Evolutionary conservation across 2,888 invertebrate genomes (phyloP), one percentile per base, ranked within the genome.

Genomic region (Chironomus tentans): DNA sequence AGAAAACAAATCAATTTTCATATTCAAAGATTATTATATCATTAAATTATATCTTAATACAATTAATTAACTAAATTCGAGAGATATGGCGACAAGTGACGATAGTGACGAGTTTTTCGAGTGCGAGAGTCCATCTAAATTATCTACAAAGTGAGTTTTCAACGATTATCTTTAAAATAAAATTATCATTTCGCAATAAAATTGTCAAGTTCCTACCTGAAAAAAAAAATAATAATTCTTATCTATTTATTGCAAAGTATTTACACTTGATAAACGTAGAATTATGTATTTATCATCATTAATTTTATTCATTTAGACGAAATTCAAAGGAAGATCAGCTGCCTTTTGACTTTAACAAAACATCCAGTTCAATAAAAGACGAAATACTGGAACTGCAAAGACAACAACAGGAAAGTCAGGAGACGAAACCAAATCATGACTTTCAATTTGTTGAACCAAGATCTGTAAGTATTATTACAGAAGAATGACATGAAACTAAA

Each of bases 361-460:
- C 82, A 83, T 24, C 82, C 81, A 46, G 83, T 83, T 76, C 82
- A 82, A 46, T 56, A 24, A 74, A 74, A 65, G 72, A 50, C 21
- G 74, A 74, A 46, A 65, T 74, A 13, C 68, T 74, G 24, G 74
- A 74, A 22, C 65, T 74, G 15, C 74, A 13, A 82, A 82, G 77
- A 81, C 82, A 38, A 82, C 83, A 74, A 78, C 82, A 13, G 79
- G 81, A 56, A 79, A 81, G 78, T 79, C 80, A 65, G 78, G 80
- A 76, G 72, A 76, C 22, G 47, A 50, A 56, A 71, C 77, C 38
- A 38, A 38, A 15, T 78, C 79, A 47, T 81, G 80, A 80, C 24
- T 81, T 81, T 78, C 79, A 81, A 13, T 84, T 83, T 77, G 81
- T 80, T 46, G 84, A 84, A 77, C 84, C 84, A 18, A 83, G 83